A percentile compares a stretch with the other conserved stretches of the same genome.
phyloP scores from a whole-genome alignment of 53 echinoderm and acorn worm species.

The Apostichopus leukothele region DNA sequence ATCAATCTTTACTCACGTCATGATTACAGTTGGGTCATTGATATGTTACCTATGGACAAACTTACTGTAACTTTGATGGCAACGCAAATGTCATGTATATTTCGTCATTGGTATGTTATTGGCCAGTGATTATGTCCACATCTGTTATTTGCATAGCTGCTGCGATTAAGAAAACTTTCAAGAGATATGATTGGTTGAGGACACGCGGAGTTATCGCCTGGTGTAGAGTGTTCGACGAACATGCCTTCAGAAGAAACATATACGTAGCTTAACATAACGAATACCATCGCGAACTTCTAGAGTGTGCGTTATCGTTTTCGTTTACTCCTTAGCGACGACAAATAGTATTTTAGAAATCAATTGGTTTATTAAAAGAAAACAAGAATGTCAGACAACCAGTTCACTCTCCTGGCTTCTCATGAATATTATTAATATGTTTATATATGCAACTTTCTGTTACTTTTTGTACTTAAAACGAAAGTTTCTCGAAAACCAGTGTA shows the following conservation, averaged over 20 bases:
- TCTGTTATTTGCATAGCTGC: not conserved
- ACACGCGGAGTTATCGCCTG: not conserved
- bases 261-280: not conserved
- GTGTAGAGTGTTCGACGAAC: not conserved
- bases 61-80: not conserved
- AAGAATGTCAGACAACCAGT: not conserved
- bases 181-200: not conserved
- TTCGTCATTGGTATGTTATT: not conserved
- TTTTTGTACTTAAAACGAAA: not conserved
- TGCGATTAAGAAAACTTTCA: conserved; percentile 5
- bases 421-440: not conserved
- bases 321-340: not conserved
- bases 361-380: not conserved
- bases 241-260: not conserved
- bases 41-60: not conserved
- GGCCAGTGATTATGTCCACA: conserved; percentile 19
- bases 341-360: not conserved
- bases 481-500: not conserved
- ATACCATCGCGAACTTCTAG: not conserved
- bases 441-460: conserved; percentile 23
- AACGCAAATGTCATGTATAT: not conserved
- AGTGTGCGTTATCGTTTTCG: not conserved
- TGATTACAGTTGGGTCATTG: not conserved
- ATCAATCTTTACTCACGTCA: not conserved
- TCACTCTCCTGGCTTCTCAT: not conserved